Conservation (phyloP, 1,140 invertebrate genomes). For the Drosophila chauvacae region DNA sequence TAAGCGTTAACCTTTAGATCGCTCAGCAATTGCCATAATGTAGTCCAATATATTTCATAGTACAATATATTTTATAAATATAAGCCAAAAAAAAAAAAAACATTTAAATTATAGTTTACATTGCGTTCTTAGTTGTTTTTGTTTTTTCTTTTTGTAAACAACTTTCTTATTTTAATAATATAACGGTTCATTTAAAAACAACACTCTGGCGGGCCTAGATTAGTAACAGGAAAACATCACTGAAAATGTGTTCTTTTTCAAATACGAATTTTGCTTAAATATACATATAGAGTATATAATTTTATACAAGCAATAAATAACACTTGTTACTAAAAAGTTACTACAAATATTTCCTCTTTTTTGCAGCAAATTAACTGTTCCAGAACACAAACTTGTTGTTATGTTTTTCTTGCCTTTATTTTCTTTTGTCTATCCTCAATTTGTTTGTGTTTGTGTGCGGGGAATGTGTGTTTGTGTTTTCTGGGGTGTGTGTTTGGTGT, state of each 20-base stretch:
- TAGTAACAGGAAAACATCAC: not conserved
- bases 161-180: not conserved
- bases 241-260: not conserved
- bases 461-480: slow-evolving; percentile 2
- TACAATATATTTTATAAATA: not conserved
- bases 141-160: not conserved
- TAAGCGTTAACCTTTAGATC: not conserved
- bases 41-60: no score
- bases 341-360: not conserved
- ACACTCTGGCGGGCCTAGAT: not conserved
- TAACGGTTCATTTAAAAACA: not conserved
- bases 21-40: not conserved
- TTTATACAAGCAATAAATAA: not conserved
- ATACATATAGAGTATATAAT: not conserved
- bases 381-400: not conserved
- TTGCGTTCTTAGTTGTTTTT: not conserved
- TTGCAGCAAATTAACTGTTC: not conserved
- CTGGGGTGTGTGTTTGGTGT: slow-evolving; percentile 4
- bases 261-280: not conserved
- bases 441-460: slow-evolving; percentile 2
- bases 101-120: not conserved
- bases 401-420: slow-evolving; percentile 1
- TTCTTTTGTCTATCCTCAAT: not conserved
- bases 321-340: no score
- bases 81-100: not conserved